phyloP scores from a whole-genome alignment of 2,113 vertebrate species.

The Ciconia maguari region DNA sequence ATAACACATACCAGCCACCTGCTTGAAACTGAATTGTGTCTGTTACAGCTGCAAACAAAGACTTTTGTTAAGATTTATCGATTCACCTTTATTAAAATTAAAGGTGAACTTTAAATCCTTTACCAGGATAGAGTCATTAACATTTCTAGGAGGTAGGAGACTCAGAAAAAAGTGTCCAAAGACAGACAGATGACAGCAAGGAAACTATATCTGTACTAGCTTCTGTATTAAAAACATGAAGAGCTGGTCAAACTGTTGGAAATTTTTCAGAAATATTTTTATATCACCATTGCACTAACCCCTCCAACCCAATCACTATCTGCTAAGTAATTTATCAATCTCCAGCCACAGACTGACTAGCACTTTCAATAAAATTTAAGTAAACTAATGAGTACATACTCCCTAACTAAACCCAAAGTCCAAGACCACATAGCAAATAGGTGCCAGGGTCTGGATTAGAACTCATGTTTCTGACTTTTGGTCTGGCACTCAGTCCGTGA shows the following conservation, averaged over 20 bases:
- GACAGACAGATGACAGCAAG: neutral
- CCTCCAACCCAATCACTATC: neutral
- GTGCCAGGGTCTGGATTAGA: neutral
- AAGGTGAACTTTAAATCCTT: neutral
- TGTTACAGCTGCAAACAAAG: neutral
- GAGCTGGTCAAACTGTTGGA: neutral
- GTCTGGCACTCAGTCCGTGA: neutral
- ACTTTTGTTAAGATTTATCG: neutral
- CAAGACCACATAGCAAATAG: neutral
- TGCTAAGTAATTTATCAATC: neutral
- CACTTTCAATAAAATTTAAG: neutral
- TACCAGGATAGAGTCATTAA: neutral
- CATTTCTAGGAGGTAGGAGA: neutral
- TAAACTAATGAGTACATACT: neutral
- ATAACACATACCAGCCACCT: fast-evolving
- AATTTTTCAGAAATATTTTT: neutral
- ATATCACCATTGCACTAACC: neutral
- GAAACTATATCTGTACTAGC: neutral
- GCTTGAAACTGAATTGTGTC: neutral
- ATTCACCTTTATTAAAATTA: neutral
- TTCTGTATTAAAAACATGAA: neutral
- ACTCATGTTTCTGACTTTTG: neutral
- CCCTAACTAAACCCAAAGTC: neutral
- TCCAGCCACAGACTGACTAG: neutral
- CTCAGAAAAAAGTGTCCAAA: neutral